These are phyloP conservation scores for Macaria notata DNA, from an alignment of 2,888 invertebrate genomes.

Conservation along the genomic window DNA sequence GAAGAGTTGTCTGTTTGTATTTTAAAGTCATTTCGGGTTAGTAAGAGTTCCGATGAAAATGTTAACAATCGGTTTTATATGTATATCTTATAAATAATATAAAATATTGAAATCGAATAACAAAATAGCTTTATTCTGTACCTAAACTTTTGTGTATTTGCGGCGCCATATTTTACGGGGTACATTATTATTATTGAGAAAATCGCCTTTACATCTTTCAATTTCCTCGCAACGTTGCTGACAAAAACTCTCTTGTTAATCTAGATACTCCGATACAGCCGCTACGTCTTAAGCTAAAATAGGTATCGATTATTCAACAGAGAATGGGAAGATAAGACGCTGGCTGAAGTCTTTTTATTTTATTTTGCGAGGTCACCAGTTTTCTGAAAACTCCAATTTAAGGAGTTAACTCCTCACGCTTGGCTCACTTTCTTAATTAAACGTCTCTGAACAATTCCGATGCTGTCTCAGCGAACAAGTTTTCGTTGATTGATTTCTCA, in stretches of 20 bases:
- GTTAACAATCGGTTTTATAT: too few species aligned
- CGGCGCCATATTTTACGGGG: too few species aligned
- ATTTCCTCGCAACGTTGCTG: too few species aligned
- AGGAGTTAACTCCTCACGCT: constrained; percentile 22
- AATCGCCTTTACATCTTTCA: too few species aligned
- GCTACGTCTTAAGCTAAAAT: constrained; percentile 2
- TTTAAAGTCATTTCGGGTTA: too few species aligned
- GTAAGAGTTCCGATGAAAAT: too few species aligned
- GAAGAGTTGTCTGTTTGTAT: too few species aligned
- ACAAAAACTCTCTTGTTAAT: not conserved
- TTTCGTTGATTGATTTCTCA: constrained; percentile 7
- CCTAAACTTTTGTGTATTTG: too few species aligned
- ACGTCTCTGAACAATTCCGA: constrained; percentile 17
- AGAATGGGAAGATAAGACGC: constrained; percentile 3
- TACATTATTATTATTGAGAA: too few species aligned
- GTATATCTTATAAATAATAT: too few species aligned
- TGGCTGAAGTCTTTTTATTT: constrained; percentile 1
- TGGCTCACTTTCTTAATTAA: constrained; percentile 26
- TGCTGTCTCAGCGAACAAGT: constrained; percentile 6
- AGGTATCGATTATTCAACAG: constrained; percentile 6
- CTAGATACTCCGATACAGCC: constrained; percentile 1
- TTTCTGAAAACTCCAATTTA: constrained; percentile 17
- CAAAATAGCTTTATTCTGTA: too few species aligned
- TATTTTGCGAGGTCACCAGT: constrained; percentile 13
- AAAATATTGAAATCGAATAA: too few species aligned